These are phyloP conservation scores for Poliocrania exsul DNA, from an alignment of 2,797 vertebrate species.

Conservation along the genomic window DNA sequence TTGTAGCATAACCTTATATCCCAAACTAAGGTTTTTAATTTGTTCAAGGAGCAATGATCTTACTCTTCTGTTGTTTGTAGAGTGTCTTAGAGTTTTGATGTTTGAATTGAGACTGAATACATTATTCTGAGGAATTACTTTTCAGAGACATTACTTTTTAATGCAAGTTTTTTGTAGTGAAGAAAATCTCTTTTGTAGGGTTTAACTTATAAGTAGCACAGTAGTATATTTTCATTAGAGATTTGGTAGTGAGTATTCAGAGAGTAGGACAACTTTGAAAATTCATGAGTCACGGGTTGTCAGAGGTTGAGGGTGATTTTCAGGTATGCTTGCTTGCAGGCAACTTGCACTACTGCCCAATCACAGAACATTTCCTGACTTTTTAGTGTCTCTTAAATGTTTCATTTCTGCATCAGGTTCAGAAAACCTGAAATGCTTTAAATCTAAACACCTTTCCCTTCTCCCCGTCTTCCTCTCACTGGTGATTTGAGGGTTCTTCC, in stretches of 20 bases:
- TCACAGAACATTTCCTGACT: not conserved
- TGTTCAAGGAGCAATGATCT: not conserved
- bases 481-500: not conserved
- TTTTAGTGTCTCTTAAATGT: not conserved
- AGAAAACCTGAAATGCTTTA: not conserved
- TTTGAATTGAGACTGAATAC: not conserved
- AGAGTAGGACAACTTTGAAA: not conserved
- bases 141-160: not conserved
- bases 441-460: not conserved
- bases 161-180: not conserved
- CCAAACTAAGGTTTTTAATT: not conserved
- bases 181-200: fast-evolving
- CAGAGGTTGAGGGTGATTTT: not conserved
- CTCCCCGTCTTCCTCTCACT: not conserved
- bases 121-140: not conserved
- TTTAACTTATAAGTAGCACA: not conserved
- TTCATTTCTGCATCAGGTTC: not conserved
- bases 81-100: not conserved
- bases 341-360: not conserved
- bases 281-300: not conserved
- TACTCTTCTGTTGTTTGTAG: not conserved
- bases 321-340: not conserved
- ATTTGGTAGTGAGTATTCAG: not conserved
- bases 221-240: not conserved
- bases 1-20: not conserved